A percentile compares a stretch with the other conserved stretches of the same genome.
phyloP scores from a whole-genome alignment of 1,140 invertebrate genomes.

The Drosophila sp. region DNA sequence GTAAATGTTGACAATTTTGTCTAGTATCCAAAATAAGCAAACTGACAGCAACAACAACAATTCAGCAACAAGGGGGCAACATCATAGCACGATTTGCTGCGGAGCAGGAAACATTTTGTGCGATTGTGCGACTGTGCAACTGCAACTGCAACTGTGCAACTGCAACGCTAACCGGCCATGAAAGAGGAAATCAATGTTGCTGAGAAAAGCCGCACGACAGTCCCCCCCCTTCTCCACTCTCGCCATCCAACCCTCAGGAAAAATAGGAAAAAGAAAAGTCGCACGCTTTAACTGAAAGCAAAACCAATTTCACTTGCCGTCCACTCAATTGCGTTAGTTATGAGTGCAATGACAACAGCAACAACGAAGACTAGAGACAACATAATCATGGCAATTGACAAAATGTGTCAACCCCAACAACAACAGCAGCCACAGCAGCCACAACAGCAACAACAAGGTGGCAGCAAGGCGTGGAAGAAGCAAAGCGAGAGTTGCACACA shows the following conservation, averaged over 20 bases:
- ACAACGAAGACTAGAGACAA: slow-evolving; percentile 44
- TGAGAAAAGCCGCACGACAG: slow-evolving; percentile 44
- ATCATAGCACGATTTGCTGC: slow-evolving; percentile 60
- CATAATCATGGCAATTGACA: slow-evolving; percentile 76
- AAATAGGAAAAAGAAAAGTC: slow-evolving; percentile 65
- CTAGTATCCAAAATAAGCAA: slow-evolving; percentile 42
- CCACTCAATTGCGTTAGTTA: slow-evolving; percentile 60
- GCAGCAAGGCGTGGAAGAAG: slow-evolving; percentile 1
- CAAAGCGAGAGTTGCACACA: slow-evolving; percentile 24
- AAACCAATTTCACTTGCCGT: slow-evolving; percentile 74
- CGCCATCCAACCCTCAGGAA: background rate
- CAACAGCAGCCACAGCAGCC: slow-evolving; percentile 8
- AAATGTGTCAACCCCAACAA: slow-evolving; percentile 63
- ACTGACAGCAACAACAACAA: slow-evolving; percentile 34
- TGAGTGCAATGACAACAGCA: slow-evolving; percentile 50
- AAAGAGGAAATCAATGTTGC: slow-evolving; percentile 79
- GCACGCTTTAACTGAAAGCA: slow-evolving; percentile 64
- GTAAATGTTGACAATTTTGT: slow-evolving; percentile 57
- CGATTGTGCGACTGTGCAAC: slow-evolving; percentile 36
- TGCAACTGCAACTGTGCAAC: slow-evolving; percentile 24
- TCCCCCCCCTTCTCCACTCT: background rate
- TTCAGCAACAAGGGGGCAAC: slow-evolving; percentile 4
- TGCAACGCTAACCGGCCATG: slow-evolving; percentile 64
- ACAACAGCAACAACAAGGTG: slow-evolving; percentile 2
- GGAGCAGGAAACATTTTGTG: slow-evolving; percentile 70